Base-by-base conservation (phyloP, 2,113 vertebrate species). In the Dendrocopos noguchii region DNA sequence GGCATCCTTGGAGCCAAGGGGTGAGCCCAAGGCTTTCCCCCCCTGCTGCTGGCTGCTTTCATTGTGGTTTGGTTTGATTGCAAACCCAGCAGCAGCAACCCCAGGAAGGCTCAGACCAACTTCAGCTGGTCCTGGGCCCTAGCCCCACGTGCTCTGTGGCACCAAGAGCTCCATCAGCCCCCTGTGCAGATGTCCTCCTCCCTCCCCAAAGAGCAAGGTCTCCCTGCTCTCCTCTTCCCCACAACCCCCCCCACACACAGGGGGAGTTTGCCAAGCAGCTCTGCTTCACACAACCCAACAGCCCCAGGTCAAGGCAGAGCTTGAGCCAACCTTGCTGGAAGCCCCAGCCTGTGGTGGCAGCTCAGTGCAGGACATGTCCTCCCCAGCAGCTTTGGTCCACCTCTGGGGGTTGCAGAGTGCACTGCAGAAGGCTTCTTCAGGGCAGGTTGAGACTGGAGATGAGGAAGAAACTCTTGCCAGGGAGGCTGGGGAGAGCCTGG, bases 291-390 rank as follows among this genome's bases (percentile, higher is more conserved):
- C 42, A 59, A n/a, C 17, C 34, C 15, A 4, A 28, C 4, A 33
- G 33, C 44, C 29, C 44, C 66, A 8, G 29, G 10, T 29, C 24
- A 42, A 28, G 60, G 8, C 36, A 36, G n/a, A 20, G 42, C 27
- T 1, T 20, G 70, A 29, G 61, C 20, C 65, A 52, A 9, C 33
- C 17, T 78, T 50, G 50, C 22, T 64, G 59, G 80, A 59, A 73
- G 21, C 6, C 4, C 20, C 0, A 1, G 8, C 12, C 36, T 9
- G 55, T 0, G 2, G 2, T 46, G 83, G 36, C 19, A 59, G n/a
- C 0, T 0, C 1, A 1, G 9, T 5, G 52, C 74, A 63, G 74
- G 42, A 57, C 2, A 0, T 53, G 52, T 55, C 50, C 36, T 68
- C 56, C 28, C 4, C 29, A 17, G 34, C 29, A 1, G 19, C 1